These are phyloP conservation scores for Drosophila kuntzei DNA, from an alignment of 2,888 invertebrate genomes.

Conservation along the genomic window DNA sequence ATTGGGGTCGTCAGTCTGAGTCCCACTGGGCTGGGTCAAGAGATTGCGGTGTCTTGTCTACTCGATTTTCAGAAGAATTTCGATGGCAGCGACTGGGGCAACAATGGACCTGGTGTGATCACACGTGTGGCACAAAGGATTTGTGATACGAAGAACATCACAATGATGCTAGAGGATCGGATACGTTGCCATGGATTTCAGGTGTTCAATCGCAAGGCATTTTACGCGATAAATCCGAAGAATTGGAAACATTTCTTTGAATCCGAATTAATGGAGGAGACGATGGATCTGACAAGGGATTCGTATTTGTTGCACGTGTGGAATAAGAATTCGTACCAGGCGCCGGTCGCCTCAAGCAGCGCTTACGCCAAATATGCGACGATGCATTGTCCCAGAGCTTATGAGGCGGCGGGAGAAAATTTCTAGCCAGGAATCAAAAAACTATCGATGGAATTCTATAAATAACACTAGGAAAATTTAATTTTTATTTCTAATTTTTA, in stretches of 20 bases:
- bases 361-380: conserved; percentile 82
- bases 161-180: conserved; percentile 86
- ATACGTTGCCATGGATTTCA: conserved; percentile 88
- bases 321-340: conserved; percentile 81
- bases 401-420: conserved; percentile 74
- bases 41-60: conserved; percentile 87
- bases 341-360: conserved; percentile 71
- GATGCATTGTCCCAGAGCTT: conserved; percentile 82
- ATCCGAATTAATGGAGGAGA: conserved; percentile 82
- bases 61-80: conserved; percentile 87
- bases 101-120: conserved; percentile 87
- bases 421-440: not conserved
- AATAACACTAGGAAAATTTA: not conserved
- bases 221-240: conserved; percentile 89
- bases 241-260: conserved; percentile 88
- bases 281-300: conserved; percentile 69
- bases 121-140: conserved; percentile 87
- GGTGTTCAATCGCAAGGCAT: conserved; percentile 88
- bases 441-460: not conserved
- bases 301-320: conserved; percentile 83
- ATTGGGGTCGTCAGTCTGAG: conserved; percentile 89
- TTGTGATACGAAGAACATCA: conserved; percentile 87
- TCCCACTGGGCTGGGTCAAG: conserved; percentile 86
- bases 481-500: too few species aligned
- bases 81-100: conserved; percentile 87